phyloP scores from a whole-genome alignment of 2,888 invertebrate genomes.

The Acronicta alni region DNA sequence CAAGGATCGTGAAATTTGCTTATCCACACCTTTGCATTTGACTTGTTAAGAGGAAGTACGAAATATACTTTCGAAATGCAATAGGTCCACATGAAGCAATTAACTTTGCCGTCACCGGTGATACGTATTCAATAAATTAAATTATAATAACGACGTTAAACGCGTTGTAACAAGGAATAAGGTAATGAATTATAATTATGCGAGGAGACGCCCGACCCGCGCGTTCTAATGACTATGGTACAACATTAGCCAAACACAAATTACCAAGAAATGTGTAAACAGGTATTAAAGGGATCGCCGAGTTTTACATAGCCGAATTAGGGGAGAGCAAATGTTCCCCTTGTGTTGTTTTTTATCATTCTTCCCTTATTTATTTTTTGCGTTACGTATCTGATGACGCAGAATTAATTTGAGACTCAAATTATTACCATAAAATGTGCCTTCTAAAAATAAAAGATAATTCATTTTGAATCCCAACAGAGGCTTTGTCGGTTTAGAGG shows the following conservation, averaged over 20 bases:
- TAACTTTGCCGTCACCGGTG: conserved; percentile 24
- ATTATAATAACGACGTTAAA: conserved; percentile 67
- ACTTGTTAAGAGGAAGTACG: conserved; percentile 31
- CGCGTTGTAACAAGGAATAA: conserved; percentile 69
- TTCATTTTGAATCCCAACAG: conserved; percentile 40
- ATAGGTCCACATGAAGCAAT: conserved; percentile 44
- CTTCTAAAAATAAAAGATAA: conserved; percentile 5
- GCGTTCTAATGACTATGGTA: conserved; percentile 80
- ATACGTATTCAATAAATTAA: conserved; percentile 53
- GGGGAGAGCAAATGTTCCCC: conserved; percentile 66
- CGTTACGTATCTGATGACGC: conserved; percentile 22
- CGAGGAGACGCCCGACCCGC: conserved; percentile 69
- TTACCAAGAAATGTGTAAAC: conserved; percentile 84
- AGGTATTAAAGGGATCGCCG: conserved; percentile 80
- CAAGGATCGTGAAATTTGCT: conserved; percentile 33
- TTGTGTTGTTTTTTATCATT: conserved; percentile 54
- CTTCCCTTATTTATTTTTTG: conserved; percentile 45
- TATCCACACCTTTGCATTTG: conserved; percentile 34
- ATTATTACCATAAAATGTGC: conserved; percentile 15
- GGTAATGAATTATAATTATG: conserved; percentile 85
- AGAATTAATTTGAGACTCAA: conserved; percentile 22
- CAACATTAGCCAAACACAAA: conserved; percentile 86
- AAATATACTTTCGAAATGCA: conserved; percentile 44
- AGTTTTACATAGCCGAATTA: conserved; percentile 71
- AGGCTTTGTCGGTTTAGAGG: conserved; percentile 42